Evolutionary conservation across 2,113 vertebrate species (phyloP), one percentile per base, ranked within the genome.

Genomic region (Scomber scombrus): DNA sequence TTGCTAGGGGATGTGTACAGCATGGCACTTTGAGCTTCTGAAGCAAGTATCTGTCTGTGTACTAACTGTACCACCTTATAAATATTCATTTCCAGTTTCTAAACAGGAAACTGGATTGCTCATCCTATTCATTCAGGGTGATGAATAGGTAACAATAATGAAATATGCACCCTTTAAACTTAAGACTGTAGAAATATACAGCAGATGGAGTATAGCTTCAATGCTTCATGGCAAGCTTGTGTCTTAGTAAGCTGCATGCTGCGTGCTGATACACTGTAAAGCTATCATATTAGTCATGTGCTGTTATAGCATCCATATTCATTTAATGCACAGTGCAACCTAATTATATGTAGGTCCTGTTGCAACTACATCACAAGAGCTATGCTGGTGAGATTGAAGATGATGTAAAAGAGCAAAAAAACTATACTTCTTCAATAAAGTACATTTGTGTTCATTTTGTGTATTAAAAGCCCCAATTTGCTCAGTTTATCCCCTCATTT

Each of bases 1-100:
- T 86, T 86, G 79, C 87, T 85, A 57, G 78, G 87, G 79, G 81
- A 86, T 88, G 57, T 86, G 81, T 83, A 34, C 50, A 80, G 71
- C 78, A 77, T 61, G 45, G 78, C 77, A 85, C 76, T 67, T 57
- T 75, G 52, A 79, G 81, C 73, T 69, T 87, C 75, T 71, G 58
- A 85, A 79, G 61, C 71, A 73, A 86, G 74, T 62, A 77, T 82
- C 69, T 85, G 72, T 84, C 87, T 90, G 79, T 84, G 62, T 49
- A 75, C 64, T 54, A 85, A 70, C 77, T 67, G 67, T 65, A 85
- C 49, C 50, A 71, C 10, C 8, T 56, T 69, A 80, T 88, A 71
- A 79, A 87, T 90, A 89, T 85, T 84, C 69, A 87, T 72, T 58
- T 11, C 60, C 21, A 72, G 23, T 62, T 63, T 79, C 47, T 61